phyloP scores from a whole-genome alignment of 1,140 invertebrate genomes.

The Drosophila parabipectinata region DNA sequence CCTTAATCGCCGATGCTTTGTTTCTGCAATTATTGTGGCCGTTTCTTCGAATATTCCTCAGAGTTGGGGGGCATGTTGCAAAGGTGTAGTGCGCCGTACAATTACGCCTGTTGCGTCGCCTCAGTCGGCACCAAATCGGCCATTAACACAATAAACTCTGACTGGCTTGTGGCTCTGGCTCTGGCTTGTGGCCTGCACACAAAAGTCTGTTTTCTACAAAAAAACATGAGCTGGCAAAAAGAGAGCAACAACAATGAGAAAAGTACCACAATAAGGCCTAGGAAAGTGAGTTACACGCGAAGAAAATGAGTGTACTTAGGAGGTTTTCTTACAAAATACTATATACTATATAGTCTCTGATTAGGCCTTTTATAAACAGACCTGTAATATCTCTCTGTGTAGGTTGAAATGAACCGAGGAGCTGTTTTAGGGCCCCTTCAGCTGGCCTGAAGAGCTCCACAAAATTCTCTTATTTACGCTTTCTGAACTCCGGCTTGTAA shows the following conservation, averaged over 20 bases:
- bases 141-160: slow-evolving; percentile 78
- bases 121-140: slow-evolving; percentile 62
- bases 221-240: slow-evolving; percentile 61
- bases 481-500: slow-evolving; percentile 54
- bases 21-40: slow-evolving; percentile 52
- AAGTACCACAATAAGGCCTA: slow-evolving; percentile 49
- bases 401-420: slow-evolving; percentile 16
- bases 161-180: slow-evolving; percentile 32
- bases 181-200: slow-evolving; percentile 12
- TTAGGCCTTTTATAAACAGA: no score
- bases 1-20: slow-evolving; percentile 36
- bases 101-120: slow-evolving; percentile 57
- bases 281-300: slow-evolving; percentile 22
- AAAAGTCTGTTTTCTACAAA: slow-evolving; percentile 9
- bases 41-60: slow-evolving; percentile 8
- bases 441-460: slow-evolving; percentile 4
- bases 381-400: background rate
- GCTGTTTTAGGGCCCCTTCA: slow-evolving; percentile 9
- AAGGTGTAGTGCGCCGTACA: slow-evolving; percentile 39
- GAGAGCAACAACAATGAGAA: slow-evolving; percentile 40
- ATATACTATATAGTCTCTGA: no score
- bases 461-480: slow-evolving; percentile 75
- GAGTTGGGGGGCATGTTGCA: slow-evolving; percentile 53
- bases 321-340: no score
- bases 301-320: background rate